Conservation (phyloP, 2,797 vertebrate species). For the Eulemur coronatus region DNA sequence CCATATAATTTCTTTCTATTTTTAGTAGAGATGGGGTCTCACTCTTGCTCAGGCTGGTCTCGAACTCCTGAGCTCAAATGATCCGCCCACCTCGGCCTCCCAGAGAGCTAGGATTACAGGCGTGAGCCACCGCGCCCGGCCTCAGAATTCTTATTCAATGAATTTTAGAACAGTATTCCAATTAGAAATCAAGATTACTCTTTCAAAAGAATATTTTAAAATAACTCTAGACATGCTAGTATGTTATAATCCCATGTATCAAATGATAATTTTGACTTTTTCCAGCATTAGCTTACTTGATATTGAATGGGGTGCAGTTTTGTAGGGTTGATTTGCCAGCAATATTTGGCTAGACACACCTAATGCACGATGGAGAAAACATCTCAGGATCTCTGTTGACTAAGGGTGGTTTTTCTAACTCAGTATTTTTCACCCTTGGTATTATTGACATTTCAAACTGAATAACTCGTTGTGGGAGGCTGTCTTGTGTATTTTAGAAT, state of each 20-base stretch:
- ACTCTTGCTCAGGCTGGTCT: too few relatives aligned
- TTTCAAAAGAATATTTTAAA: slow-evolving; percentile 13
- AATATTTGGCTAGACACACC: background rate
- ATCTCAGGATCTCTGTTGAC: background rate
- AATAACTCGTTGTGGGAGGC: background rate
- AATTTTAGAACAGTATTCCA: slow-evolving; percentile 16
- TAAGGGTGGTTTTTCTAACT: background rate
- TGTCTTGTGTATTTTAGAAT: background rate
- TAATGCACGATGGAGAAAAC: background rate
- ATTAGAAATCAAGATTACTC: background rate
- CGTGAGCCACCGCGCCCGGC: too few relatives aligned
- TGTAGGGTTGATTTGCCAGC: background rate
- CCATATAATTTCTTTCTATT: too few relatives aligned
- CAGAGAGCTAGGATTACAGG: too few relatives aligned
- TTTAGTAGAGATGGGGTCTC: too few relatives aligned
- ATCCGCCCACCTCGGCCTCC: too few relatives aligned
- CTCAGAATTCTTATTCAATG: slow-evolving; percentile 10
- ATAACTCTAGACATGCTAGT: background rate
- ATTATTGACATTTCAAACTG: background rate
- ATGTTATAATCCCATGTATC: background rate
- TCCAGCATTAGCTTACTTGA: background rate
- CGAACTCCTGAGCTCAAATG: too few relatives aligned
- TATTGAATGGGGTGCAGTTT: background rate
- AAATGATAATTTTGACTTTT: background rate
- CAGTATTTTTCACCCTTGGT: background rate